These are phyloP conservation scores for Meliscaeva auricollis DNA, from an alignment of 2,888 invertebrate species.

Conservation along the genomic window DNA sequence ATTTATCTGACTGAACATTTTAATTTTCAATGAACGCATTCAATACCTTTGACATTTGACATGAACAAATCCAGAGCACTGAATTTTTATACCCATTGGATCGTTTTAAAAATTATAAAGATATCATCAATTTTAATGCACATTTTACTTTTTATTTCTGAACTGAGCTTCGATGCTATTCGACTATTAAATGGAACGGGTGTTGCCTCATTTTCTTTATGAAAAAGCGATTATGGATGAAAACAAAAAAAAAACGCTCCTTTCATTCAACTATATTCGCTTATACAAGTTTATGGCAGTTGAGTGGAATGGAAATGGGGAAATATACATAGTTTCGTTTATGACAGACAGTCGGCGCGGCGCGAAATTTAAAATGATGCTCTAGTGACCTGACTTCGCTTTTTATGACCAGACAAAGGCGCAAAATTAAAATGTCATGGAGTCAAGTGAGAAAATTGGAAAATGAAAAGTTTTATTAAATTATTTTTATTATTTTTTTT, in stretches of 20 bases:
- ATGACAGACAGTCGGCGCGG: constrained; percentile 52
- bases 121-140: background rate
- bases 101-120: too few relatives aligned
- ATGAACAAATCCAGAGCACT: too few relatives aligned
- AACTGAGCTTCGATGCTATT: constrained; percentile 23
- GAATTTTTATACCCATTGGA: too few relatives aligned
- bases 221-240: constrained; percentile 57
- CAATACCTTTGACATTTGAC: background rate
- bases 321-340: constrained; percentile 55
- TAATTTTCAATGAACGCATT: background rate
- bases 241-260: constrained; percentile 36
- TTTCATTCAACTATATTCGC: constrained; percentile 50
- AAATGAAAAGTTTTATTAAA: constrained; percentile 53
- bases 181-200: constrained; percentile 47
- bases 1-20: background rate
- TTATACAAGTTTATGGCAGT: constrained; percentile 33
- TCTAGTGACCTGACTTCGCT: constrained; percentile 62
- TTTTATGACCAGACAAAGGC: constrained; percentile 27
- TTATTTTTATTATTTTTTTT: constrained; percentile 16
- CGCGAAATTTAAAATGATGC: constrained; percentile 14
- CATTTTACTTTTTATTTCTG: constrained; percentile 1
- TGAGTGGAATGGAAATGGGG: constrained; percentile 57
- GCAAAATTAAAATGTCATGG: constrained; percentile 56
- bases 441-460: constrained; percentile 64
- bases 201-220: constrained; percentile 35